Percentiles rank a stretch among this genome's conserved stretches.
Evolutionary conservation across 2,113 vertebrate species (phyloP).

Genomic region (Nycticorax nycticorax): DNA sequence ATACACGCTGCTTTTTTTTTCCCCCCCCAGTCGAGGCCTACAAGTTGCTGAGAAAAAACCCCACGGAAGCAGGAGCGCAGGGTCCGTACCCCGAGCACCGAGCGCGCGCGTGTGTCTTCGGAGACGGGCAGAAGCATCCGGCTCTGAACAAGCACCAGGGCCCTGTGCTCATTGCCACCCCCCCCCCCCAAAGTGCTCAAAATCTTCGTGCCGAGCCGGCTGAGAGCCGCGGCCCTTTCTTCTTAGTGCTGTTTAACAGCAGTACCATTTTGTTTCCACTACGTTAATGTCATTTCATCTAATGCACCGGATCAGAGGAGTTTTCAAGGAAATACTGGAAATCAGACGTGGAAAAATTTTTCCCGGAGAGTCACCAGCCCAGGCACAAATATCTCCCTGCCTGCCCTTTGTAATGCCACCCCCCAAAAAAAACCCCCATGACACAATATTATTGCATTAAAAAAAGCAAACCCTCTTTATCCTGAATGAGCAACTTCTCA

Average conservation of each 20-base stretch:
- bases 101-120: neutral
- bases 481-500: neutral
- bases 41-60: neutral
- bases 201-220: neutral
- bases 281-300: neutral
- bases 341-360: neutral
- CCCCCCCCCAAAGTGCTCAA: rapidly evolving
- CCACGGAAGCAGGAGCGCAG: rapidly evolving
- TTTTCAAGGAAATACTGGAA: constrained; percentile 29
- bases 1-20: neutral
- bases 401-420: neutral
- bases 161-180: neutral
- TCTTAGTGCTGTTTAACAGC: neutral
- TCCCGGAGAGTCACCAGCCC: neutral
- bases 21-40: neutral
- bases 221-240: neutral
- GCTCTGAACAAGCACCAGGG: neutral
- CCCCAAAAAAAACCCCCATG: neutral
- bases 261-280: neutral
- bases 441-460: neutral
- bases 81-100: rapidly evolving
- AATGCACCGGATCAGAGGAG: neutral
- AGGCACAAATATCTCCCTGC: neutral
- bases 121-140: neutral
- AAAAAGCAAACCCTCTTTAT: neutral